These are phyloP conservation scores for Lates japonicus DNA, from an alignment of 2,797 vertebrate genomes.

Conservation along the genomic window DNA sequence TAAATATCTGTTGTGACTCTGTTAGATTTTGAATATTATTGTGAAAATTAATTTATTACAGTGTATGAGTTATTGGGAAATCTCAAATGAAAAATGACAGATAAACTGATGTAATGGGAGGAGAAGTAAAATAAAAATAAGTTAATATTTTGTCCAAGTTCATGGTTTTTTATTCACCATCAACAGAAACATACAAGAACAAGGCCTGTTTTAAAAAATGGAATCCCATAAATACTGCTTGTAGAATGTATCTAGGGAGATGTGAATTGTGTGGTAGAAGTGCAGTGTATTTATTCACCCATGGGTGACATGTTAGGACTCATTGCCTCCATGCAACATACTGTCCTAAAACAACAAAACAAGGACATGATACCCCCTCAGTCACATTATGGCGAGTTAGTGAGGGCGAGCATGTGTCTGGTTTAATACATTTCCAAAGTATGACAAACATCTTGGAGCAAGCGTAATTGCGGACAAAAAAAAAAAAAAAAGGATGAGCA, in stretches of 20 bases:
- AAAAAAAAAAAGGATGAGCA: conserved; percentile 20
- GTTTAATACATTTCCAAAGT: conserved; percentile 59
- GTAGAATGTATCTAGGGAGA: neutral
- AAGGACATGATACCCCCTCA: conserved; percentile 59
- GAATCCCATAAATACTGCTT: neutral
- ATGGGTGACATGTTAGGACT: conserved; percentile 1
- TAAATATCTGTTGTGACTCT: conserved; percentile 24
- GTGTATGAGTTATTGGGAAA: neutral
- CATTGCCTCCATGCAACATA: conserved; percentile 15
- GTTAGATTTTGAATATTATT: conserved; percentile 1
- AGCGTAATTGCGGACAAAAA: conserved; percentile 15
- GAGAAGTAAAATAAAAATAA: neutral
- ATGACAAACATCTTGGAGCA: conserved; percentile 53
- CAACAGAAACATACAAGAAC: neutral
- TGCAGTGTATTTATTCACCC: neutral
- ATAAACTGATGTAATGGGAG: neutral
- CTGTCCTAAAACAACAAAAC: conserved; percentile 50
- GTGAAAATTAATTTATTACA: conserved; percentile 10
- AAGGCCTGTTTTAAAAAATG: neutral
- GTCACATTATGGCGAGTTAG: conserved; percentile 31
- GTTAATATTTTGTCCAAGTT: neutral
- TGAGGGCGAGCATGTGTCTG: conserved; percentile 36
- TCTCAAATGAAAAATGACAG: conserved; percentile 7
- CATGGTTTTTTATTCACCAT: neutral
- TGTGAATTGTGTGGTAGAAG: neutral